A percentile compares a stretch with the other conserved stretches of the same genome.
Evolutionary conservation across 1,140 invertebrate genomes (phyloP).

Genomic region (Drosophila punjabiensis): DNA sequence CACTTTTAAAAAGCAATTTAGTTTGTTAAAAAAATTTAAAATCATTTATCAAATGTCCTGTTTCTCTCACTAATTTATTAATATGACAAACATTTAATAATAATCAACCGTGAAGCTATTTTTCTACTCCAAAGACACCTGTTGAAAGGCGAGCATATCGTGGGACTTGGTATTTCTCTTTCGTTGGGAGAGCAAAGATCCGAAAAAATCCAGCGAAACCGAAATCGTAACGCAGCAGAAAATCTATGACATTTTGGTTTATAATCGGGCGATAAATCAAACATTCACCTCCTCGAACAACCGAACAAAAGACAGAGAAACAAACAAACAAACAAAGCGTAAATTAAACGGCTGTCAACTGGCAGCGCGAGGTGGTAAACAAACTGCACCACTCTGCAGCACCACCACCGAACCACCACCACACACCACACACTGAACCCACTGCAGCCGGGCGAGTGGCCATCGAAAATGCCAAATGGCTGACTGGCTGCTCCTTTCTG

Average conservation of each 20-base stretch:
- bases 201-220: constrained; percentile 22
- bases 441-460: constrained; percentile 42
- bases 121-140: constrained; percentile 14
- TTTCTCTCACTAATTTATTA: not conserved
- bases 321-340: constrained; percentile 81
- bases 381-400: constrained; percentile 40
- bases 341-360: constrained; percentile 82
- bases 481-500: constrained; percentile 37
- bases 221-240: constrained; percentile 35
- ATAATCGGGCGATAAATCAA: constrained; percentile 82
- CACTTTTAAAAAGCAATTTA: not conserved
- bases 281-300: constrained; percentile 75
- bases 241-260: constrained; percentile 76
- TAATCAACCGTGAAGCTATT: not conserved
- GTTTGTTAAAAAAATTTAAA: not conserved
- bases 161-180: constrained; percentile 9
- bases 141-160: constrained; percentile 15
- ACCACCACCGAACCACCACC: constrained; percentile 16
- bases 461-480: constrained; percentile 71
- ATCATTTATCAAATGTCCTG: not conserved
- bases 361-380: constrained; percentile 58
- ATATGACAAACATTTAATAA: not conserved
- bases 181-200: too few species aligned
- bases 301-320: constrained; percentile 65
- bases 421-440: constrained; percentile 14